Base-by-base conservation (phyloP, 2,797 vertebrate genomes). In the Thripadectes ignobilis region DNA sequence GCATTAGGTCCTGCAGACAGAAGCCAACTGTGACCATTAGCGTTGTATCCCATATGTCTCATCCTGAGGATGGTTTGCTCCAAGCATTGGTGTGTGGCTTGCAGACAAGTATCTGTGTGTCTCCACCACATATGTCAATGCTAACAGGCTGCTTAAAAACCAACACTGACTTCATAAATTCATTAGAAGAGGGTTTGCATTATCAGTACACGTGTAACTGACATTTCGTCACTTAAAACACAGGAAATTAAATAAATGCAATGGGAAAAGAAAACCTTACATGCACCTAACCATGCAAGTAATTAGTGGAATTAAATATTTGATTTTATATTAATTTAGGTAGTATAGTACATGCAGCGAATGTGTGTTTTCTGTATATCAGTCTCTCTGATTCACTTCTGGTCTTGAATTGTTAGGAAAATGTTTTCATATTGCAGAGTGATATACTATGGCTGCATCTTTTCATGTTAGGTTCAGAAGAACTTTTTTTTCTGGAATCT, bases 261-360 rank as follows among this genome's bases (percentile, higher is more conserved):
- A 16, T 48, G 21, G 45, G 12, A 52, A 71, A 77, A 63, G 21
- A 63, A 85, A 19, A 18, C 18, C 24, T 58, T 80, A 67, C 18
- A 17, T 91, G 14, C 14, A 19, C 15, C 46, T 63, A 82, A 49
- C 45, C 23, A 5, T 76, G 67, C 43, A 87, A 57, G 48, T 87
- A 63, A 65, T 74, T 81, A 66, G 9, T 75, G 26, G 57, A 32
- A 66, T 79, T 79, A 58, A 68, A n/a, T 65, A 21, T 92, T 85
- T 72, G 51, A 39, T 62, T 61, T 74, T 51, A 14, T 54, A 26
- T 63, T 83, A 32, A 27, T n/a, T 48, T 12, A 39, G 14, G 7
- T 57, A 49, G 7, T 38, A 22, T 3, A 51, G 9, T 65, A 17
- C 13, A 9, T 61, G 13, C 38, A 76, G 12, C 54, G 34, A 57